Evolutionary conservation across 2,113 vertebrate genomes (phyloP), one percentile per base, ranked within the genome.

Genomic region (Archocentrus centrarchus): DNA sequence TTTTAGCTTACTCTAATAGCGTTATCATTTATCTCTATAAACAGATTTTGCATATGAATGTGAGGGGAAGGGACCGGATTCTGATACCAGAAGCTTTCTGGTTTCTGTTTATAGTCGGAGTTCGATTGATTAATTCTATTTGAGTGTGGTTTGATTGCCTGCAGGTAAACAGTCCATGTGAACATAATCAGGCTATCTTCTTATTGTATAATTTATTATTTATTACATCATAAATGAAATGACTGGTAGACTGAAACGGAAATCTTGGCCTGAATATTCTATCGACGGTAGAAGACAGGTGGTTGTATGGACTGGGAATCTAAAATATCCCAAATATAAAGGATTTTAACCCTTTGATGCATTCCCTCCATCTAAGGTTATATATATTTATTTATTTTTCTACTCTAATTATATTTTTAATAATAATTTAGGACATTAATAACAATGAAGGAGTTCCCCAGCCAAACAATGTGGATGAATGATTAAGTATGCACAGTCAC

Each of bases 401-500:
- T 39, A 20, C 11, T 70, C 53, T 70, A 73, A 73, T 32, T 17
- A 5, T 73, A 39, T 39, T 39, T 39, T 6, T 39, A 39, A 39
- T 73, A 73, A 53, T 50, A 70, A 70, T 68, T 47, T 68, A 68
- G 1, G 8, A 47, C 41, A 70, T 30, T 20, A 30, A 73, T 27
- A 73, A 41, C 14, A 11, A 14, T 13, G 35, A 22, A 22, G 62
- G 62, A 53, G 47, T n/a, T 73, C 24, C 11, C 0, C 47, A 73
- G 47, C 32, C 27, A 53, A 73, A n/a, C 47, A 73, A 13, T 55
- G 68, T 32, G 68, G 66, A 73, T 53, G 11, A 0, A 2, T 5
- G 44, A 73, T 73, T 73, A 73, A 39, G 24, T 70, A 73, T 53
- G 66, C 66, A 7, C 24, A 32, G 66, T 73, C 68, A n/a, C 44